phyloP scores from a whole-genome alignment of 2,888 invertebrate genomes.

The Cepaea hortensis region DNA sequence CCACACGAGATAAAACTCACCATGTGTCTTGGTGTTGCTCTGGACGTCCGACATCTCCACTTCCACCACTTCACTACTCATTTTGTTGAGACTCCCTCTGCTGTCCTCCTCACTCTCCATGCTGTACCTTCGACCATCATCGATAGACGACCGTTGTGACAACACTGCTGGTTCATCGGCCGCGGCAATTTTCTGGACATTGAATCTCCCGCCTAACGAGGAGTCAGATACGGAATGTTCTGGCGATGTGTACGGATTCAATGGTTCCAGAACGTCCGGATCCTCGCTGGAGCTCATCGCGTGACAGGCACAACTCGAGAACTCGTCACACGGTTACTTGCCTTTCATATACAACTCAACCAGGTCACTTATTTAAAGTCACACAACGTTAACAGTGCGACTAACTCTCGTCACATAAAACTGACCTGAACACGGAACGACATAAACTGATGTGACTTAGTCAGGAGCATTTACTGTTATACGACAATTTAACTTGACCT shows the following conservation, averaged over 20 bases:
- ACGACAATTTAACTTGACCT: too few relatives aligned
- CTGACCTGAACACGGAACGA: too few relatives aligned
- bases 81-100: neutral
- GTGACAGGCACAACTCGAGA: neutral
- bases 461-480: too few relatives aligned
- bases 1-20: neutral
- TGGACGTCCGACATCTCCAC: neutral
- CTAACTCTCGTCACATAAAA: too few relatives aligned
- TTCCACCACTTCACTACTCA: neutral
- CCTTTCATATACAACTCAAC: too few relatives aligned
- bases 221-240: neutral
- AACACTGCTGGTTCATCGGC: slow-evolving; percentile 4
- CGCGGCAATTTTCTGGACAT: slow-evolving; percentile 3
- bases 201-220: slow-evolving; percentile 15
- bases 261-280: slow-evolving; percentile 13
- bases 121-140: neutral
- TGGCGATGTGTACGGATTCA: neutral
- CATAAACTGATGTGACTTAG: too few relatives aligned
- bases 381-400: too few relatives aligned
- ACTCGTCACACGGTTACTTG: too few relatives aligned
- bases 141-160: neutral
- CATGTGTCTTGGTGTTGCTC: neutral
- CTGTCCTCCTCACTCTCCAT: neutral
- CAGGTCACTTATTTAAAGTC: too few relatives aligned
- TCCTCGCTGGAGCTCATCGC: slow-evolving; percentile 2